Base-by-base conservation (phyloP, 1,140 invertebrate genomes). In the Sitophilus oryzae region DNA sequence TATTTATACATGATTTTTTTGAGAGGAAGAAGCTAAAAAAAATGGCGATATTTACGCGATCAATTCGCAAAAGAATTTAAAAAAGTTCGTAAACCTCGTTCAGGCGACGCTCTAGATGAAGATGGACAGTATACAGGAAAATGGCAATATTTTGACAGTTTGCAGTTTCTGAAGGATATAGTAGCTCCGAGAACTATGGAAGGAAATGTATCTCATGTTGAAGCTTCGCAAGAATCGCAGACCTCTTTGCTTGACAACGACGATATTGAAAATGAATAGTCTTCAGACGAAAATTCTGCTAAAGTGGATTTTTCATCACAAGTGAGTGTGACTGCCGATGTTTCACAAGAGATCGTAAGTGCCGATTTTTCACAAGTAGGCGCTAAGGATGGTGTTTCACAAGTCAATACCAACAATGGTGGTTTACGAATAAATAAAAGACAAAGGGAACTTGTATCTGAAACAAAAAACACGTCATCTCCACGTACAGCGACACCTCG, bases 11-110 rank as follows among this genome's bases (percentile, higher is more conserved):
- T n/a, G n/a, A n/a, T 55, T 30, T 45, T 36, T 72, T 68, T 21
- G 62, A 76, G 74, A 71, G 43, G 69, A 72, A 48, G 71, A 73
- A 62, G 73, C 71, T 5, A 64, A 72, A 56, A 56, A 71, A 0
- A 76, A 73, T n/a, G n/a, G n/a, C n/a, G n/a, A n/a, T n/a, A n/a
- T n/a, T n/a, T n/a, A n/a, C n/a, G n/a, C n/a, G 73, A 74, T 73
- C 38, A 73, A 74, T 51, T 66, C 74, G 44, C 51, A 25, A 74
- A 72, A 35, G 72, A 74, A 60, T 66, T 70, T 6, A 52, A 71
- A 2, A 74, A 73, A 65, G 19, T 56, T 34, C 52, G 30, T 40
- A 41, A 54, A 54, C 30, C 30, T 15, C 16, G 18, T 22, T 54
- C 42, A 14, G 21, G 16, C 3, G 42, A 37, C 19, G 10, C 40